Base-by-base conservation (phyloP, 2,888 invertebrate species). In the Drosophila suboccidentalis region DNA sequence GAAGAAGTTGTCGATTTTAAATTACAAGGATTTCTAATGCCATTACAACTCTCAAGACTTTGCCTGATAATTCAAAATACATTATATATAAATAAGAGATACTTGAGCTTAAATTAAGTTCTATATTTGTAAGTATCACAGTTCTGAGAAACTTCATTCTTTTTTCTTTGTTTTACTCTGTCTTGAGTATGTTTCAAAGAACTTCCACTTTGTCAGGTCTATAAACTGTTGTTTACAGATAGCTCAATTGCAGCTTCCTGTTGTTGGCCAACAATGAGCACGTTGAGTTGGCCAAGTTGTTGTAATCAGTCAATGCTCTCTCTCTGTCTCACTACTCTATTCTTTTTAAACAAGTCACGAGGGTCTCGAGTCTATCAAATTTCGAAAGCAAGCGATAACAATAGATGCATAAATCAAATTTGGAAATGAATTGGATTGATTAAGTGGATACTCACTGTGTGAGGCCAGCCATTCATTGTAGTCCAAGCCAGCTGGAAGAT, bases 401-500 rank as follows among this genome's bases (percentile, higher is more conserved):
- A 54, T 26, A 29, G 49, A 66, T 62, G 58, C 32, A 70, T 63
- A 64, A 71, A 76, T 75, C 64, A 76, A 69, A 69, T 60, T 50
- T 44, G 43, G 5, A 32, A 29, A 29, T 44, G 5, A 39, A 8
- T 0, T 5, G 15, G 15, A 17, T 39, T 36, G 4, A 43, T 43
- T 13, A 29, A 44, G 5, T 13, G 9, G 10, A 11, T 43, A 87
- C 96, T 95, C 93, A 98, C 98, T 98, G 93, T 99, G 99, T 81
- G 98, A 98, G 84, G 99, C 99, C 91, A 99, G 96, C 99, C 99
- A 99, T 95, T 99, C 99, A 94, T 99, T 98, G 94, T 97, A 97
- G 94, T 99, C 99, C 93, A 99, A 95, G 80, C 98, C 98, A 85
- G 96, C 96, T 89, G 99, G 99, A 93, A 99, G 95, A 93, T 97